Conservation (phyloP, 2,113 vertebrate species). For the Apeltes quadracus region DNA sequence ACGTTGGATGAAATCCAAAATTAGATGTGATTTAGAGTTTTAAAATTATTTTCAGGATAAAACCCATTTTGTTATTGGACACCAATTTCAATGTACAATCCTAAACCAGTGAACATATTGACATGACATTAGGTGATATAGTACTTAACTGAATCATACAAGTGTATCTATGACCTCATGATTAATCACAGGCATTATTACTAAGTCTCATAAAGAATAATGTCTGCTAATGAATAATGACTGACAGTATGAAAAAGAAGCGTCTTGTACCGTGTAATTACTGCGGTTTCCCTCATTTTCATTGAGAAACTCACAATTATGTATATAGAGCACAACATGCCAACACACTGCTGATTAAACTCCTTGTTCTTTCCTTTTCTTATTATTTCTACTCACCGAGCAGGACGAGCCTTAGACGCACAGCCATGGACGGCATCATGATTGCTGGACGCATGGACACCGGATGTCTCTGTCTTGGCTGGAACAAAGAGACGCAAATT, state of each 20-base stretch:
- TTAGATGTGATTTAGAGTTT: no score
- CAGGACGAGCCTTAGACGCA: slow-evolving; percentile 62
- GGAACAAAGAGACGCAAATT: slow-evolving; percentile 50
- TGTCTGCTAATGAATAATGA: background rate
- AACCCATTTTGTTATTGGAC: no score
- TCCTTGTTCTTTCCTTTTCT: background rate
- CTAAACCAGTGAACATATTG: no score
- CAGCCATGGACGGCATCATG: slow-evolving; percentile 53
- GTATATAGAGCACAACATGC: background rate
- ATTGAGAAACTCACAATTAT: background rate
- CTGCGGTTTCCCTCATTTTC: background rate
- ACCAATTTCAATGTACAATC: no score
- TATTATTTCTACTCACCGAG: slow-evolving; percentile 78
- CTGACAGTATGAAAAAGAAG: background rate
- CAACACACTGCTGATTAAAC: background rate
- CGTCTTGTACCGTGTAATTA: background rate
- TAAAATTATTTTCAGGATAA: no score
- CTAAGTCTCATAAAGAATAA: background rate
- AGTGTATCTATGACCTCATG: background rate
- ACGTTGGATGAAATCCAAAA: no score
- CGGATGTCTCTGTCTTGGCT: slow-evolving; percentile 51
- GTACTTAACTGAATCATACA: background rate
- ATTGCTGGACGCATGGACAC: slow-evolving; percentile 22
- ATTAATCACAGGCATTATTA: background rate
- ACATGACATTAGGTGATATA: no score